Evolutionary conservation across 2,888 invertebrate genomes (phyloP).

Genomic region (Drosophila robusta): DNA sequence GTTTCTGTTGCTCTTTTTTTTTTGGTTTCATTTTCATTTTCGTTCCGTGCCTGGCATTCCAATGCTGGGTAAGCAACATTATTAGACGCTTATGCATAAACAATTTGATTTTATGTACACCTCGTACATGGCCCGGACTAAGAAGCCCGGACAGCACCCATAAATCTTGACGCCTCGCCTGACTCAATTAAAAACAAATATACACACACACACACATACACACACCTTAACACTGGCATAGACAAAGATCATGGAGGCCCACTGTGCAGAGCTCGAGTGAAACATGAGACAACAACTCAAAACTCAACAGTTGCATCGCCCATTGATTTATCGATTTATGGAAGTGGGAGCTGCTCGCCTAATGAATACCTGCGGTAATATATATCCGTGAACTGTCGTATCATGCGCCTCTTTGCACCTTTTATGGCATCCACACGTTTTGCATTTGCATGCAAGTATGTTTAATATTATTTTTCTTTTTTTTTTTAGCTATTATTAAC

Average conservation of each 20-base stretch:
- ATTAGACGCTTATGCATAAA: constrained; percentile 65
- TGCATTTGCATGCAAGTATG: constrained; percentile 46
- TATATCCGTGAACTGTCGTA: constrained; percentile 47
- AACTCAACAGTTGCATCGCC: constrained; percentile 54
- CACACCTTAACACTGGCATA: background rate
- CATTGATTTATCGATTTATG: constrained; percentile 52
- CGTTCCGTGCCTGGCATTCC: constrained; percentile 65
- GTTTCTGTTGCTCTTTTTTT: constrained; percentile 1
- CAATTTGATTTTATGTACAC: constrained; percentile 63
- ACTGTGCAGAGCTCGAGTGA: constrained; percentile 1
- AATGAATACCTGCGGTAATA: constrained; percentile 37
- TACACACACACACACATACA: constrained; percentile 6
- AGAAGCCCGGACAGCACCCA: constrained; percentile 52
- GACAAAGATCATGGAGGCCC: background rate
- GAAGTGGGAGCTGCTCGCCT: constrained; percentile 47
- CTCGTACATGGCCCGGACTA: constrained; percentile 40
- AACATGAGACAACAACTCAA: constrained; percentile 16
- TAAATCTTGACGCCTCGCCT: constrained; percentile 64
- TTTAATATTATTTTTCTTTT: background rate
- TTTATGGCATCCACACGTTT: constrained; percentile 61
- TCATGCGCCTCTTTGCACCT: constrained; percentile 58
- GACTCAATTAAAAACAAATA: constrained; percentile 45
- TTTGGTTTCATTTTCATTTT: constrained; percentile 35
- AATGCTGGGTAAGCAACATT: constrained; percentile 50
- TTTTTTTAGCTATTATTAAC: constrained; percentile 18